phyloP scores from a whole-genome alignment of 2,888 invertebrate genomes.

The Chymomyza procnemis region DNA sequence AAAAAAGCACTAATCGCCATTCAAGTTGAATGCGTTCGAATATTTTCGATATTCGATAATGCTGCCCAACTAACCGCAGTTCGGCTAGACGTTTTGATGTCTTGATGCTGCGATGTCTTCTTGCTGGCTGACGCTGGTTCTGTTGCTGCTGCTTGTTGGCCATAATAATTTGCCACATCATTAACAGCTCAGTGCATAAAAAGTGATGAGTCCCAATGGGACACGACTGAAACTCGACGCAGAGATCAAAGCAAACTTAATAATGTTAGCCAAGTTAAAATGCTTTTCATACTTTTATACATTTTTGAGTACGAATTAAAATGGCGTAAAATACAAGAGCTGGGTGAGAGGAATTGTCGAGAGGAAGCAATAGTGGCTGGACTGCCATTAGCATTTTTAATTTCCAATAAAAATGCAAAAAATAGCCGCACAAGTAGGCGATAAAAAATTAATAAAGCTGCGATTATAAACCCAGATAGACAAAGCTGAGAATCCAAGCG shows the following conservation, averaged over 20 bases:
- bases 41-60: constrained; percentile 39
- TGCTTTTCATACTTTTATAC: constrained; percentile 22
- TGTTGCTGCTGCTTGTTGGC: not conserved
- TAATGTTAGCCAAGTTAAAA: constrained; percentile 39
- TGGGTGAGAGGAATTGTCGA: no score
- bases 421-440: constrained; percentile 69
- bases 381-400: constrained; percentile 67
- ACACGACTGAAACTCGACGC: not conserved
- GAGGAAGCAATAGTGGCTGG: constrained; percentile 34
- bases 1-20: constrained; percentile 49
- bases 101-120: not conserved
- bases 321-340: constrained; percentile 48
- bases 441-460: constrained; percentile 72
- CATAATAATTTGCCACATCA: constrained; percentile 69
- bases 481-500: constrained; percentile 10
- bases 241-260: constrained; percentile 64
- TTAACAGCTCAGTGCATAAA: constrained; percentile 67
- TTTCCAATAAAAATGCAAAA: constrained; percentile 72
- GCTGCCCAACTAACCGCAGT: not conserved
- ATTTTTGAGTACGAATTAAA: constrained; percentile 63
- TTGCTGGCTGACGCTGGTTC: no score
- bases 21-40: constrained; percentile 52
- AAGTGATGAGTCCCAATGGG: constrained; percentile 34
- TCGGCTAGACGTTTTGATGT: not conserved
- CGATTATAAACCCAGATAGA: constrained; percentile 53